A percentile compares a stretch with the other conserved stretches of the same genome.
Evolutionary conservation across 2,888 invertebrate genomes (phyloP).

Genomic region (Athalia circularis): DNA sequence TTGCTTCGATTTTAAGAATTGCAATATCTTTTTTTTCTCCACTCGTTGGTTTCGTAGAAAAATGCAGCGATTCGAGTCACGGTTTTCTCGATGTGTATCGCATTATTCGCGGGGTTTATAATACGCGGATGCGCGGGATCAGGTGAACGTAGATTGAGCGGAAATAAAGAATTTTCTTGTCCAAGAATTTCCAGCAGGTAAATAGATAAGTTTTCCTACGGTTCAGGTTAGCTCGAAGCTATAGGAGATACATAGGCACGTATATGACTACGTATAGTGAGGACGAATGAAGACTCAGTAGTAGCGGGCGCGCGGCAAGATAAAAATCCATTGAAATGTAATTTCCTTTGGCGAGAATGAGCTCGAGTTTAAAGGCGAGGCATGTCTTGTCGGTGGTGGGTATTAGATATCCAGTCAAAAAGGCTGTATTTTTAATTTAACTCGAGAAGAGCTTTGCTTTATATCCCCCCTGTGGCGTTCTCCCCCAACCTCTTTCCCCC

Average conservation of each 20-base stretch:
- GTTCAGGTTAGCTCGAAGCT: background rate
- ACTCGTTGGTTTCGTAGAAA: background rate
- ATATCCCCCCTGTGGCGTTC: constrained; percentile 27
- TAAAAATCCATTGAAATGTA: constrained; percentile 45
- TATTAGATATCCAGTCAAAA: constrained; percentile 49
- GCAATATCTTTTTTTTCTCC: too few species aligned
- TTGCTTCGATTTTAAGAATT: constrained; percentile 12
- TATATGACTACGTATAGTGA: background rate
- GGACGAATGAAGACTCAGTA: background rate
- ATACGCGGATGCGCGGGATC: too few species aligned
- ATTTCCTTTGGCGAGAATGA: constrained; percentile 47
- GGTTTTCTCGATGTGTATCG: background rate
- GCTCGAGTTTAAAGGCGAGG: constrained; percentile 45
- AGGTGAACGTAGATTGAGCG: too few species aligned
- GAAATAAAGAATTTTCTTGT: too few species aligned
- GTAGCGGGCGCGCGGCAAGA: constrained; percentile 7
- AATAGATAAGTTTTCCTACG: constrained; percentile 23
- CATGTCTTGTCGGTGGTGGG: constrained; percentile 47
- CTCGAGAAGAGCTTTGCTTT: constrained; percentile 46
- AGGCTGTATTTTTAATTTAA: constrained; percentile 49
- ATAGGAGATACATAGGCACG: too few species aligned
- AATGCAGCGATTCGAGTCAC: background rate
- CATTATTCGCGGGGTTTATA: too few species aligned
- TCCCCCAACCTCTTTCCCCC: constrained; percentile 2
- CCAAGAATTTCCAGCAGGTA: background rate